A percentile compares a stretch with the other conserved stretches of the same genome.
Evolutionary conservation across 1,140 invertebrate species (phyloP).

Genomic region (Temnothorax curvispinosus): DNA sequence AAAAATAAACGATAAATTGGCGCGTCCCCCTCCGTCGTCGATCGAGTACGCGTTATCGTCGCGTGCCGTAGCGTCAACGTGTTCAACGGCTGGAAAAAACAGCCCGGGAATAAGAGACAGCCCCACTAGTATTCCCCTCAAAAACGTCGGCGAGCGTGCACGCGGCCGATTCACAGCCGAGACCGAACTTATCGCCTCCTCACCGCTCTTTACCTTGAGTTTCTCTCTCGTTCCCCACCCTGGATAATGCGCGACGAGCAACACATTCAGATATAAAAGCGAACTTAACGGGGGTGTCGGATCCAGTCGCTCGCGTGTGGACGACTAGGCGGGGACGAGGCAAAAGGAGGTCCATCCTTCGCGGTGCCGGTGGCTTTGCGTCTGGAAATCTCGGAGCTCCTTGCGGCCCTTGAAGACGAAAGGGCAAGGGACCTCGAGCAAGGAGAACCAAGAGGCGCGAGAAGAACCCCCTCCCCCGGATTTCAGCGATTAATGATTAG

Average conservation of each 20-base stretch:
- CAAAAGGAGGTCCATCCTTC: background rate
- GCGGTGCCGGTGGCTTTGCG: background rate
- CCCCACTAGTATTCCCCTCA: background rate
- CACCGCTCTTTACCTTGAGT: slow-evolving; percentile 5
- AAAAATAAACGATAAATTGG: background rate
- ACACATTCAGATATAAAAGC: slow-evolving; percentile 72
- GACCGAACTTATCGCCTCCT: slow-evolving; percentile 33
- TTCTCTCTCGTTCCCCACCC: slow-evolving; percentile 47
- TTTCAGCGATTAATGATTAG: background rate
- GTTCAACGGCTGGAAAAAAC: background rate
- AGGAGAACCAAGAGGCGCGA: background rate
- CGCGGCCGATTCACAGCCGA: background rate
- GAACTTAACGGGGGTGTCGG: slow-evolving; percentile 68
- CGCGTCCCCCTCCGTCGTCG: background rate
- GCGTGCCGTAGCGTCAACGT: background rate
- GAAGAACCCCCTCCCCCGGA: background rate
- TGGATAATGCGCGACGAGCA: slow-evolving; percentile 33
- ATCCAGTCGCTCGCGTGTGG: slow-evolving; percentile 67
- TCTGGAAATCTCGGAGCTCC: background rate
- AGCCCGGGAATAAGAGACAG: background rate
- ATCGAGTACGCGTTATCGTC: background rate
- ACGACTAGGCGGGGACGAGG: background rate
- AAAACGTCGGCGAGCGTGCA: slow-evolving; percentile 7
- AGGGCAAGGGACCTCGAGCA: background rate
- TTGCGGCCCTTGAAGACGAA: background rate